A percentile compares a stretch with the other conserved stretches of the same genome.
Conservation (phyloP, 1,140 invertebrate genomes). For the Venturia canescens region DNA sequence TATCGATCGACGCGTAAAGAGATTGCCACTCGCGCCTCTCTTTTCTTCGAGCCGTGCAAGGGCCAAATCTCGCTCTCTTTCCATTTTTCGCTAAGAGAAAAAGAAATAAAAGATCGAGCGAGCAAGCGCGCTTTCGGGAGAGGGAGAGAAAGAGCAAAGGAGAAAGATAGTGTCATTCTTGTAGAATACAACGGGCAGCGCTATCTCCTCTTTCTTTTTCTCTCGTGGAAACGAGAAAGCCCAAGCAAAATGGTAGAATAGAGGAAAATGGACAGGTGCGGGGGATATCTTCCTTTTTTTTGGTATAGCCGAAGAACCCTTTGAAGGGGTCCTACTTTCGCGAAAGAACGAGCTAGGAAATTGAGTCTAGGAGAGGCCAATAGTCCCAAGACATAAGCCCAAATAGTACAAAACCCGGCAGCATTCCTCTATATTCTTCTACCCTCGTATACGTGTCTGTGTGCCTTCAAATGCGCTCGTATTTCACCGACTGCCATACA, state of each 20-base stretch:
- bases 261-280: conserved; percentile 27
- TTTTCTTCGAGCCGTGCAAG: conserved; percentile 16
- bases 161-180: not conserved
- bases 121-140: not conserved
- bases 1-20: conserved; percentile 46
- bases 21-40: conserved; percentile 39
- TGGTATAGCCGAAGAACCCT: conserved; percentile 9
- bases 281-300: not conserved
- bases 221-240: not conserved
- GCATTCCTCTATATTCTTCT: not conserved
- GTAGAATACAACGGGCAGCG: not conserved
- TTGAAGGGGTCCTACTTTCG: conserved; percentile 19
- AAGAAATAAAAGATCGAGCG: not conserved
- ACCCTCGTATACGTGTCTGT: not conserved
- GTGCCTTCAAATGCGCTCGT: not conserved
- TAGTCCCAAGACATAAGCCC: conserved; percentile 40
- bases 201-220: not conserved
- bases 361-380: conserved; percentile 42
- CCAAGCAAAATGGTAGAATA: conserved; percentile 10
- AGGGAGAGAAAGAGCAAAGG: not conserved
- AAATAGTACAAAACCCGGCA: conserved; percentile 11
- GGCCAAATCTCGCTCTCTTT: not conserved
- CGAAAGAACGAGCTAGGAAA: conserved; percentile 41
- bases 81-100: not conserved
- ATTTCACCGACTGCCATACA: not conserved